phyloP scores from a whole-genome alignment of 2,797 vertebrate species.

The Cryptoprocta ferox region DNA sequence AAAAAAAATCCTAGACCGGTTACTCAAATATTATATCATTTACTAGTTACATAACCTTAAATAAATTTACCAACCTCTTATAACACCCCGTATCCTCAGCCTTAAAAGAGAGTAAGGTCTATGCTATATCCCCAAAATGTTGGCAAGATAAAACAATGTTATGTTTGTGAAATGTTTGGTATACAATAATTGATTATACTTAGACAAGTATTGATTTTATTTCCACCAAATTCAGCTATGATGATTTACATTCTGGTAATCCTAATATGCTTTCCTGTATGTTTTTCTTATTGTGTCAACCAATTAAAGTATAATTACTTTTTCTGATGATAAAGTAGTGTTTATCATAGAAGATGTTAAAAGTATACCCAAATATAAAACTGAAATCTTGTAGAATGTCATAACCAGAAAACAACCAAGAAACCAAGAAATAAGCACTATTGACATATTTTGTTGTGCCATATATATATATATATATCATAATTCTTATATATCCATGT shows the following conservation, averaged over 20 bases:
- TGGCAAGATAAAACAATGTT: not conserved
- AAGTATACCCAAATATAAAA: not conserved
- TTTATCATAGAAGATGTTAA: slow-evolving; percentile 20
- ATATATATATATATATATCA: not conserved
- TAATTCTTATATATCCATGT: not conserved
- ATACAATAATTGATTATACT: not conserved
- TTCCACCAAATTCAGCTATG: not conserved
- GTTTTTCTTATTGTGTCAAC: not conserved
- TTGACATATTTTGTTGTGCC: not conserved
- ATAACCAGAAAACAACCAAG: not conserved
- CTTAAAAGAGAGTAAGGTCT: not conserved
- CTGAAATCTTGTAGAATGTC: not conserved
- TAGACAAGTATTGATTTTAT: not conserved
- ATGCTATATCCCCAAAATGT: not conserved
- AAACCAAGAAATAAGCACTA: not conserved
- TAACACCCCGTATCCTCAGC: not conserved
- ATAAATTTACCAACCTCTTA: not conserved
- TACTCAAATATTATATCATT: not conserved
- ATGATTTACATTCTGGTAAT: not conserved
- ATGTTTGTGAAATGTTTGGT: not conserved
- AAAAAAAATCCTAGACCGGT: not conserved
- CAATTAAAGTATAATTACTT: not conserved
- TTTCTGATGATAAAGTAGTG: not conserved
- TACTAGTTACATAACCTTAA: not conserved
- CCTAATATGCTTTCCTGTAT: not conserved